Conservation (phyloP, 1,140 invertebrate species). For the Trissolcus basalis region DNA sequence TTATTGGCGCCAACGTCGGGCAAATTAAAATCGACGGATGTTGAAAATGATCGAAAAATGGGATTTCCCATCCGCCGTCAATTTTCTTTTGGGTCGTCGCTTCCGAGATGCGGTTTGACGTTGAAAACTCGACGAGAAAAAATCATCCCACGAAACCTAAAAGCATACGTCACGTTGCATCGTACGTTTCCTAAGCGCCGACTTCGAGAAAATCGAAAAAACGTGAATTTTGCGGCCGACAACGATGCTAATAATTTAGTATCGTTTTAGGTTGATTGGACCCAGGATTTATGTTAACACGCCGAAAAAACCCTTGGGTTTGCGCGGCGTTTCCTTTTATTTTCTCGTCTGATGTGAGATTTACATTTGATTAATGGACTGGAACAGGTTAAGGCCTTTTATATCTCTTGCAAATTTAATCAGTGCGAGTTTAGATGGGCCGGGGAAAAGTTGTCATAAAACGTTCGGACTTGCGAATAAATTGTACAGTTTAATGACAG, state of each 20-base stretch:
- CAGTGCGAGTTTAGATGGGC: not conserved
- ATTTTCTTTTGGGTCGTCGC: no score
- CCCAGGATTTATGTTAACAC: slow-evolving; percentile 63
- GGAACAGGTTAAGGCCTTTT: not conserved
- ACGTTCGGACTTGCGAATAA: no score
- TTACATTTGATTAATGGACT: slow-evolving; percentile 25
- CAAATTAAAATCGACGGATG: no score
- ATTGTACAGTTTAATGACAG: no score
- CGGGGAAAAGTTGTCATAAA: no score
- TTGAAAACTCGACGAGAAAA: no score
- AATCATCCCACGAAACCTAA: no score
- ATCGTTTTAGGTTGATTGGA: slow-evolving; percentile 72
- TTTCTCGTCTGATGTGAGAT: slow-evolving; percentile 10
- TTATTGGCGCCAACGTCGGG: no score
- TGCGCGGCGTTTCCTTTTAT: slow-evolving; percentile 11
- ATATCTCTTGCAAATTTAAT: not conserved
- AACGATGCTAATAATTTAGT: slow-evolving; percentile 68
- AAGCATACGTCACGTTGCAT: slow-evolving; percentile 40
- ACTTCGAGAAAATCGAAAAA: slow-evolving; percentile 53
- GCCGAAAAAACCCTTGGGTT: slow-evolving; percentile 6
- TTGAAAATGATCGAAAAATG: no score
- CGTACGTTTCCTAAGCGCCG: slow-evolving; percentile 43
- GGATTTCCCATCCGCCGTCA: no score
- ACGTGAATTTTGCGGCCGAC: slow-evolving; percentile 37
- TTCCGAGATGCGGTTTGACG: no score